Conservation (phyloP, 2,797 vertebrate species). For the Luscinia megarhynchos region DNA sequence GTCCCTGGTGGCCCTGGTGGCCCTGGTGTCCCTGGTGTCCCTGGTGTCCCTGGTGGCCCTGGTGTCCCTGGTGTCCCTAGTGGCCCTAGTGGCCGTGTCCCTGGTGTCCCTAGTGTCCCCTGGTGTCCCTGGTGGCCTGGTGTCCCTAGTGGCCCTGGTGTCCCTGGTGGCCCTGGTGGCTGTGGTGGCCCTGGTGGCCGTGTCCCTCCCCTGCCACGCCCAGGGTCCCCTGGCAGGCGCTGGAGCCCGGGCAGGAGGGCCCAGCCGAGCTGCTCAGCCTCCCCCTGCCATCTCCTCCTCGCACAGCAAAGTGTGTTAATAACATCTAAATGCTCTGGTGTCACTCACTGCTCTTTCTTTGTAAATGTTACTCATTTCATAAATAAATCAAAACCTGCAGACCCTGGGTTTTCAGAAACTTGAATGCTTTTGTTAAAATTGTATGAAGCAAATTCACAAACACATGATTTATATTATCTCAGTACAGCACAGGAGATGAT, state of each 20-base stretch:
- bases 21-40: too few species aligned
- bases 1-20: too few species aligned
- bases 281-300: slow-evolving; percentile 47
- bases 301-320: slow-evolving; percentile 76
- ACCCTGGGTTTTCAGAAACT: slow-evolving; percentile 92
- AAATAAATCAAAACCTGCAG: slow-evolving; percentile 85
- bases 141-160: too few species aligned
- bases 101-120: too few species aligned
- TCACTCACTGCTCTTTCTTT: slow-evolving; percentile 83
- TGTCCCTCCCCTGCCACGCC: fast-evolving
- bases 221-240: neutral
- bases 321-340: slow-evolving; percentile 79
- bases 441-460: slow-evolving; percentile 95
- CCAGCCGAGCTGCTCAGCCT: neutral
- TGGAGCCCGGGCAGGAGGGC: neutral
- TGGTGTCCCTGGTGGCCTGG: too few species aligned
- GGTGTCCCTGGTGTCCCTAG: too few species aligned
- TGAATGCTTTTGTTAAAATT: slow-evolving; percentile 98
- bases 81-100: too few species aligned
- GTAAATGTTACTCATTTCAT: slow-evolving; percentile 84
- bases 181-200: fast-evolving
- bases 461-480: slow-evolving; percentile 96
- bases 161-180: neutral
- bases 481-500: slow-evolving; percentile 88
- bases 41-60: too few species aligned